Evolutionary conservation across 2,797 vertebrate genomes (phyloP), one percentile per base, ranked within the genome.

Genomic region (Periparus ater): DNA sequence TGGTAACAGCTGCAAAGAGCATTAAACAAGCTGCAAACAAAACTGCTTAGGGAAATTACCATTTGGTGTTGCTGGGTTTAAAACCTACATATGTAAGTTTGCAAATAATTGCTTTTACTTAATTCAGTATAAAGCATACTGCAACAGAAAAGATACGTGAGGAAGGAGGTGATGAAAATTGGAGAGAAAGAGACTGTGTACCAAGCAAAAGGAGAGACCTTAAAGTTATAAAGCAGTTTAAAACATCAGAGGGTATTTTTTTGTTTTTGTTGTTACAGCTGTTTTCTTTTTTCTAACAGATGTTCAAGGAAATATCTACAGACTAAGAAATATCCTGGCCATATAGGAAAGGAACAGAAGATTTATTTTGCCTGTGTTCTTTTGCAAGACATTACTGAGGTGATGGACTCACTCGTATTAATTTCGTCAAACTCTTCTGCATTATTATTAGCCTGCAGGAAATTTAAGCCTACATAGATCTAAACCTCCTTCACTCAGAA

Each of bases 331-430:
- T 65, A 85, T 70, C 87, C 75, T 95, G 82, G 34, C 21, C 6
- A 34, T 90, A 90, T 5, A 96, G 77, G 68, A 97, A 50, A 89
- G 63, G 85, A 94, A 86, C 93, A 91, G 71, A 72, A 91, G 26
- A 60, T 96, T 96, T 96, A 94, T 96, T 97, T 84, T 89, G 51
- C 88, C 71, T 77, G 61, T 89, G 82, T 83, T 91, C 70, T 92
- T 95, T 87, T 85, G 63, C 67, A 94, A 85, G 86, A 96, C 96
- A 94, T 91, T 86, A 90, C 62, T 45, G 81, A 96, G 60, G 57
- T 95, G 80, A 92, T 88, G 72, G 88, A 88, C 55, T n/a, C 36
- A 83, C 55, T 94, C 9, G 5, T 89, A 83, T 93, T 97, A 95
- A 97, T 96, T 96, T 96, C 42, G 91, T 95, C 84, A 93, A 71